Evolutionary conservation across 2,113 vertebrate species (phyloP).

Genomic region (Labeo catla): DNA sequence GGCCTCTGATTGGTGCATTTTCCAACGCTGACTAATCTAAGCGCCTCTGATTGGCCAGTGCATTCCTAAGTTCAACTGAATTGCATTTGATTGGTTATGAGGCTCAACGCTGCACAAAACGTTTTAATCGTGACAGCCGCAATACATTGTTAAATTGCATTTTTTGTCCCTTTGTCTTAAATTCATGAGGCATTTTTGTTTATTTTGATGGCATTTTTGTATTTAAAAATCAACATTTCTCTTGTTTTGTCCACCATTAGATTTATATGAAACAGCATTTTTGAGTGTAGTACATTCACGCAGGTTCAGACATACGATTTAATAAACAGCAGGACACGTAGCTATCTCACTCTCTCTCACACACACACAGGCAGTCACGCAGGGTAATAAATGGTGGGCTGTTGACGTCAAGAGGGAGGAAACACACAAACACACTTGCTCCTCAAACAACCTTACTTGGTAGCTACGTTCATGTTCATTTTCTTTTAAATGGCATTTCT

Average conservation of each 20-base stretch:
- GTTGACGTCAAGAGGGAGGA: constrained; percentile 58
- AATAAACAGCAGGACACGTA: background rate
- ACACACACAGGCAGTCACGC: background rate
- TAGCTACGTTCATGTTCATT: background rate
- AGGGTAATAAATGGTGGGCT: constrained; percentile 19
- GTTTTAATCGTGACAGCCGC: too few species aligned
- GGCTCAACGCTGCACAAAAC: too few species aligned
- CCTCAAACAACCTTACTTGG: background rate
- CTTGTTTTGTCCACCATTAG: background rate
- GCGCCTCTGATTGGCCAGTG: too few species aligned
- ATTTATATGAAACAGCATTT: background rate
- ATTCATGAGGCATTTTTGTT: too few species aligned
- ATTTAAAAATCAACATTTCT: background rate
- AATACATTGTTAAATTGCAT: too few species aligned
- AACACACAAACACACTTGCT: background rate
- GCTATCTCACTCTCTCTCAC: background rate
- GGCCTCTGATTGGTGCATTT: too few species aligned
- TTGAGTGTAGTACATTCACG: background rate
- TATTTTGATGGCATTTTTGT: background rate
- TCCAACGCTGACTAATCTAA: too few species aligned
- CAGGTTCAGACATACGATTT: background rate
- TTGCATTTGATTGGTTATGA: too few species aligned
- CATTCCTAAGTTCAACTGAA: too few species aligned
- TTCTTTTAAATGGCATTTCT: constrained; percentile 4
- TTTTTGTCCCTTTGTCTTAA: too few species aligned